Evolutionary conservation across 2,113 vertebrate genomes (phyloP).

Genomic region (Ophiodon elongatus): DNA sequence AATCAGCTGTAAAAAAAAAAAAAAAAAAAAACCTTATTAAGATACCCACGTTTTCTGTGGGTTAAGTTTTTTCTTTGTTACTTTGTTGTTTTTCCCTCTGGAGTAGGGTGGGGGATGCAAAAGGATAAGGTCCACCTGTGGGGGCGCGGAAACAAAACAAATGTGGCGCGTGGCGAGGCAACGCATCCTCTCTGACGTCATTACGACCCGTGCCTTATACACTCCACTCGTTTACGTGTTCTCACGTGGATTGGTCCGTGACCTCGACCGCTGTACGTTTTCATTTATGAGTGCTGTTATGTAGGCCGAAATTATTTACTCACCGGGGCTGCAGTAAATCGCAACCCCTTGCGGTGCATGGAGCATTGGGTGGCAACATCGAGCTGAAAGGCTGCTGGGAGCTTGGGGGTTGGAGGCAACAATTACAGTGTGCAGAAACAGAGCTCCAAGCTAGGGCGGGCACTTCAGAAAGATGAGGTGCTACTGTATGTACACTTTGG

Average conservation of each 20-base stretch:
- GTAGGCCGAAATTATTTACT: constrained; percentile 65
- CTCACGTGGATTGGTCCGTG: constrained; percentile 82
- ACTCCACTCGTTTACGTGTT: constrained; percentile 88
- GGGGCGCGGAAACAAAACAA: constrained; percentile 62
- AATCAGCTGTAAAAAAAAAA: constrained; percentile 86
- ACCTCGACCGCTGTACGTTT: constrained; percentile 82
- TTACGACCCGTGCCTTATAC: constrained; percentile 89
- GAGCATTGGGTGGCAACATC: constrained; percentile 63
- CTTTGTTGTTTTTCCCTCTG: constrained; percentile 60
- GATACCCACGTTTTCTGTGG: constrained; percentile 89
- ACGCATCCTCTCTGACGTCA: constrained; percentile 85
- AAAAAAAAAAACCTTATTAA: constrained; percentile 80
- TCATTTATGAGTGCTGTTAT: constrained; percentile 79
- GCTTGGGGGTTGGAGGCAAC: constrained; percentile 1
- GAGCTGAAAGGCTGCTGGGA: constrained; percentile 55
- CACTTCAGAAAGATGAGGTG: constrained; percentile 12
- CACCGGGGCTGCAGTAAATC: constrained; percentile 50
- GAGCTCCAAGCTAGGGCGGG: background rate
- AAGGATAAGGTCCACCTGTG: constrained; percentile 74
- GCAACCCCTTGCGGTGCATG: constrained; percentile 50
- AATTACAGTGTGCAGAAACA: background rate
- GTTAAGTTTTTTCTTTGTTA: constrained; percentile 73
- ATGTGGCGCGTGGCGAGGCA: constrained; percentile 58
- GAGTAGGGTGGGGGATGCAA: constrained; percentile 58
- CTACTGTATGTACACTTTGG: background rate